Percentiles rank a stretch among this genome's conserved stretches.
Evolutionary conservation across 1,140 invertebrate species (phyloP).

Genomic region (Dreissena polymorpha): DNA sequence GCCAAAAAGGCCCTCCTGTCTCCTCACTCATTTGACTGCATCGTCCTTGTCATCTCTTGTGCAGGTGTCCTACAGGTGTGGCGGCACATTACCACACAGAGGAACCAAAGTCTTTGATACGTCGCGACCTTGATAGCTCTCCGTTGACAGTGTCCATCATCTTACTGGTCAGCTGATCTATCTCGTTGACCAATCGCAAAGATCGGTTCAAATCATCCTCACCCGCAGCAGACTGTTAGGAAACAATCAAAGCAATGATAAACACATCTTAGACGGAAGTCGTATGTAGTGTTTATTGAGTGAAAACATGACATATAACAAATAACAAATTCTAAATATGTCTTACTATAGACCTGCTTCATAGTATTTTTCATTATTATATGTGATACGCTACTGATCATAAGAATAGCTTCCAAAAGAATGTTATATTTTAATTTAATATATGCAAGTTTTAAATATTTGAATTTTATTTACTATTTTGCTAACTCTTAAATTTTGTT

Average conservation of each 20-base stretch:
- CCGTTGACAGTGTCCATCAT: slow-evolving; percentile 67
- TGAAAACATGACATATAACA: no score
- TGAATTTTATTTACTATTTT: no score
- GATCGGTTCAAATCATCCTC: slow-evolving; percentile 67
- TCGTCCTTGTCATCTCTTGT: no score
- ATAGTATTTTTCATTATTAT: background rate
- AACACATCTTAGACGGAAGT: no score
- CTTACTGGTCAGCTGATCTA: slow-evolving; percentile 66
- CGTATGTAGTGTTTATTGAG: no score
- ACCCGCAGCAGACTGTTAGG: slow-evolving; percentile 60
- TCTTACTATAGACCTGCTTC: background rate
- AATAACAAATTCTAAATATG: background rate
- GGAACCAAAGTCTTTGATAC: slow-evolving; percentile 68
- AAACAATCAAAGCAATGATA: background rate
- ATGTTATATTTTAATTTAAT: no score
- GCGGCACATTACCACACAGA: slow-evolving; percentile 63
- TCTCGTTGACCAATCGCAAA: slow-evolving; percentile 69
- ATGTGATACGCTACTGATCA: no score
- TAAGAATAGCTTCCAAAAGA: no score
- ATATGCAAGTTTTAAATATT: no score
- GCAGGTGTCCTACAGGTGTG: slow-evolving; percentile 19
- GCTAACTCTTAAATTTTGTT: no score
- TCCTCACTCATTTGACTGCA: no score
- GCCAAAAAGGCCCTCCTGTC: no score
- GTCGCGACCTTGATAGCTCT: slow-evolving; percentile 59